These are phyloP conservation scores for Parazoanthus swiftii DNA, from an alignment of 92 coral and sea anemone species.

Conservation along the genomic window DNA sequence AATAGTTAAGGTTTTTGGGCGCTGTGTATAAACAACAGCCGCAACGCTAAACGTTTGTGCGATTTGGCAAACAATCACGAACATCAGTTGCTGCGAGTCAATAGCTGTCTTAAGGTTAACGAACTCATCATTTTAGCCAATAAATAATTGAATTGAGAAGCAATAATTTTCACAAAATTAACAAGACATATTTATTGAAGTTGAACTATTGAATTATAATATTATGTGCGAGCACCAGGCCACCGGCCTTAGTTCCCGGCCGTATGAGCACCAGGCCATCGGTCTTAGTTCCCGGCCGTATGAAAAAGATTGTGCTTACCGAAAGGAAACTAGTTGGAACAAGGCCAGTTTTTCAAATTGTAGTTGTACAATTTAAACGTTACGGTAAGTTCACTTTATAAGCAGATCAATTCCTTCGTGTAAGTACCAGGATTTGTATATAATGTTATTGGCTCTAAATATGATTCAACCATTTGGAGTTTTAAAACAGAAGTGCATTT, in stretches of 20 bases:
- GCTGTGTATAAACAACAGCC: no score
- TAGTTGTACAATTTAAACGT: no score
- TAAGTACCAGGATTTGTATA: neutral
- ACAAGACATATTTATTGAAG: no score
- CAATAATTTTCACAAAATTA: neutral
- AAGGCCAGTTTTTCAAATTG: neutral
- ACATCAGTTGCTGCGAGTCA: neutral
- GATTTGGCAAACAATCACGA: neutral
- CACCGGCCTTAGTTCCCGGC: neutral
- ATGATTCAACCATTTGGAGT: neutral
- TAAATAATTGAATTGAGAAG: neutral
- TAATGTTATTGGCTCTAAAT: conserved; percentile 10
- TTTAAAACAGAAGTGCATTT: neutral
- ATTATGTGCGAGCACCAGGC: no score
- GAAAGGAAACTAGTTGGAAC: neutral
- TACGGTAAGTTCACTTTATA: no score
- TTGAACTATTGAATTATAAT: no score
- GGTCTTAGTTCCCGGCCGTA: neutral
- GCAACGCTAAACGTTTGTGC: neutral
- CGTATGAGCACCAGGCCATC: neutral
- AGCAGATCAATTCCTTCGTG: no score
- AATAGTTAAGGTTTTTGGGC: neutral
- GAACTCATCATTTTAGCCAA: neutral
- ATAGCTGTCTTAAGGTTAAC: neutral
- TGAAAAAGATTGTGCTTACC: no score